Evolutionary conservation across 92 coral and sea anemone species (phyloP), one percentile per base, ranked within the genome.

Genomic region (Umimayanthus kanabou): DNA sequence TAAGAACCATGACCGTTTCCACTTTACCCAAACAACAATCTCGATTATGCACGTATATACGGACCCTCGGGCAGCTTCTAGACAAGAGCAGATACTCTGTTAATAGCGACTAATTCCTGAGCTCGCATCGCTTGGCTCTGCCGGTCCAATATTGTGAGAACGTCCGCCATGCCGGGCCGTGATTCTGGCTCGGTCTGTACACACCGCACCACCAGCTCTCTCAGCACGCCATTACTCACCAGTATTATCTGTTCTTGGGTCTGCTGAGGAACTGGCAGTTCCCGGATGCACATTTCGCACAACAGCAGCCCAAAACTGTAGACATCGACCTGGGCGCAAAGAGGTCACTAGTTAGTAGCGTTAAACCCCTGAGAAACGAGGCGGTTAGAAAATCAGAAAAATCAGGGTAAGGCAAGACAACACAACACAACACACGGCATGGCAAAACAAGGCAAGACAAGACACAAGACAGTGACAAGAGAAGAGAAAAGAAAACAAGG

Each of bases 201-300:
- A 50, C 98, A 95, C 20, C 98, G 88, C 88, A 95, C 91, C 0
- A 96, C 92, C 70, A 96, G 95, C 88, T 96, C 98, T 43, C 98
- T 93, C 26, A 96, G 90, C 55, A 95, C 96, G 22, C 95, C 96
- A 73, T 91, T 96, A 42, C 98, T 95, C 45, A 96, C 95, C 89
- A 93, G 91, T 85, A 89, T 79, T 84, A 96, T 92, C 88, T 96
- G 98, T 55, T 96, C 93, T 69, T 89, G 91, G 79, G 90, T 93
- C 80, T 96, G 98, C 90, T 91, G 92, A 0, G 98, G 98, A 39
- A 95, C 98, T 37, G 98, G 98, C 71, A 96, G 92, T 78, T 96
- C 99, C 37, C 99, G 93, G 85, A 93, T 90, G 79, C 98, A 96
- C 97, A 96, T 91, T 85, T 96, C 99, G 57, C 98, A 95, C 79